Conservation (phyloP, 1,140 invertebrate genomes). For the Drosophila orosa region DNA sequence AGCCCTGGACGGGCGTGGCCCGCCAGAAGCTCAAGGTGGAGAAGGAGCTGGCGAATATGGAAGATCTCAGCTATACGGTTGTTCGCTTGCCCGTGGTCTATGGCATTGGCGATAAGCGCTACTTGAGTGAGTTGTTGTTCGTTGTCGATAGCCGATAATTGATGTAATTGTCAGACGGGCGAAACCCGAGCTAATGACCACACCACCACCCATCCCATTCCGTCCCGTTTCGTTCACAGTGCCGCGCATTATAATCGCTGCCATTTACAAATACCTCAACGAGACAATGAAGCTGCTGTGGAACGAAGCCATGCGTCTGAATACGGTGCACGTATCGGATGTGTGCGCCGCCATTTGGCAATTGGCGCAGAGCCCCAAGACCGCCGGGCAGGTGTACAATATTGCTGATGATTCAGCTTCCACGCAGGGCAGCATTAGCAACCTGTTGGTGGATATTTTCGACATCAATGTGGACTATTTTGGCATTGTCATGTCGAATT, state of each 20-base stretch:
- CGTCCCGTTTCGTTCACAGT: constrained; percentile 85
- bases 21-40: constrained; percentile 94
- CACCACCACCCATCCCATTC: constrained; percentile 16
- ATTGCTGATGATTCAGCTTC: constrained; percentile 92
- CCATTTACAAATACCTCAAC: constrained; percentile 93
- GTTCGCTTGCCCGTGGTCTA: constrained; percentile 94
- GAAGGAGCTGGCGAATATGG: constrained; percentile 88
- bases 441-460: constrained; percentile 92
- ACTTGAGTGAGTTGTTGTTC: constrained; percentile 88
- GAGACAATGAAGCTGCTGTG: constrained; percentile 97
- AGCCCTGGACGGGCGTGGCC: constrained; percentile 93
- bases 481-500: constrained; percentile 90
- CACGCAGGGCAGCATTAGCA: constrained; percentile 92
- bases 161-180: constrained; percentile 38
- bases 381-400: constrained; percentile 90
- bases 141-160: constrained; percentile 29
- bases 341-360: constrained; percentile 91
- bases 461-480: constrained; percentile 94
- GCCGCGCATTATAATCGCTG: constrained; percentile 92
- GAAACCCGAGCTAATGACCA: constrained; percentile 24
- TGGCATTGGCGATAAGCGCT: constrained; percentile 92
- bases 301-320: constrained; percentile 93
- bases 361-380: constrained; percentile 82
- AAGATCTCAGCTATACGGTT: constrained; percentile 90
- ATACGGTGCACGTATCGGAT: constrained; percentile 94